phyloP scores from a whole-genome alignment of 2,797 vertebrate genomes.

The Arctocebus calabarensis region DNA sequence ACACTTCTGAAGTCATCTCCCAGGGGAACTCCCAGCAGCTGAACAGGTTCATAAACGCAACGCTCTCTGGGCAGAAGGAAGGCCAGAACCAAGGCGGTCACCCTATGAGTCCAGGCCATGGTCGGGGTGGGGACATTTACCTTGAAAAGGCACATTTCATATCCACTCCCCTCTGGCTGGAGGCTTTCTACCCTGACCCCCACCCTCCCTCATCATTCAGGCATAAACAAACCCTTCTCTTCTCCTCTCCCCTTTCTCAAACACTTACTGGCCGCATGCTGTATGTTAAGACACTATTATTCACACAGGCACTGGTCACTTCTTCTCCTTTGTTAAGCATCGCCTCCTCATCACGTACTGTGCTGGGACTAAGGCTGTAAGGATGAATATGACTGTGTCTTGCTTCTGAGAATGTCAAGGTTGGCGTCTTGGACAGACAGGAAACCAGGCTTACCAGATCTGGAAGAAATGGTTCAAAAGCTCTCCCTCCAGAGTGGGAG shows the following conservation, averaged over 20 bases:
- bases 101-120: neutral
- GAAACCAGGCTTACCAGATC: neutral
- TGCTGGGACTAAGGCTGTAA: neutral
- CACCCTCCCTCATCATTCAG: neutral
- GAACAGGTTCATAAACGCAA: slow-evolving; percentile 15
- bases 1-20: slow-evolving; percentile 62
- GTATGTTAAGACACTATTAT: neutral
- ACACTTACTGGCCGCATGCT: neutral
- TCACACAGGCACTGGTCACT: neutral
- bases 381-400: neutral
- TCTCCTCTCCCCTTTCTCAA: neutral
- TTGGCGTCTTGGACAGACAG: neutral
- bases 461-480: neutral
- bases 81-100: neutral
- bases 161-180: neutral
- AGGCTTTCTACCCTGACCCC: neutral
- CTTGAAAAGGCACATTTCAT: neutral
- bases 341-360: neutral
- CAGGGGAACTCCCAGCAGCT: neutral
- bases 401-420: neutral
- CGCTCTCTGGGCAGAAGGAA: neutral
- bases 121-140: neutral
- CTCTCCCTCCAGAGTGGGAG: neutral
- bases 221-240: neutral
- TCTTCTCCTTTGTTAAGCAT: neutral